Evolutionary conservation across 2,797 vertebrate genomes (phyloP).

Genomic region (Trematomus bernacchii): DNA sequence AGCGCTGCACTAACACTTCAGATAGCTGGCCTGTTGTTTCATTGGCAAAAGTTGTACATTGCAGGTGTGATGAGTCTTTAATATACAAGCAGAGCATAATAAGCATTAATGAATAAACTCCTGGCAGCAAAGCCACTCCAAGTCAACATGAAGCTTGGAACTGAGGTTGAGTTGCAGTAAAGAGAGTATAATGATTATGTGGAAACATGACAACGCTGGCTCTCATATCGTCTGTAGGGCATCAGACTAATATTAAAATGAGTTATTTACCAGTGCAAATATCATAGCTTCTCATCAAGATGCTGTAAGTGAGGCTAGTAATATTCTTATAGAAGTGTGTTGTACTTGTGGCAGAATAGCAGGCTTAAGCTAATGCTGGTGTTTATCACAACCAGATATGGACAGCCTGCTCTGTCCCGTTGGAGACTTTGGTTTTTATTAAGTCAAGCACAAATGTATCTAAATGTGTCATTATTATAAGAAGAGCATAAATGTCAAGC

Average conservation of each 20-base stretch:
- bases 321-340: slow-evolving; percentile 21
- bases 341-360: slow-evolving; percentile 24
- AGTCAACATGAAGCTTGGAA: slow-evolving; percentile 14
- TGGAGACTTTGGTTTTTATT: slow-evolving; percentile 40
- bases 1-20: slow-evolving; percentile 47
- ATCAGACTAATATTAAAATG: slow-evolving; percentile 15
- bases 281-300: slow-evolving; percentile 14
- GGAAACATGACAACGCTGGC: slow-evolving; percentile 15
- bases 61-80: slow-evolving; percentile 16
- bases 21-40: slow-evolving; percentile 29
- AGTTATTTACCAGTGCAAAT: slow-evolving; percentile 20
- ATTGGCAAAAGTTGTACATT: slow-evolving; percentile 27
- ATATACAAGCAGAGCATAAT: slow-evolving; percentile 34
- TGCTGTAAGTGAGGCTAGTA: slow-evolving; percentile 8
- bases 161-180: slow-evolving; percentile 28
- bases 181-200: slow-evolving; percentile 11
- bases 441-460: slow-evolving; percentile 42
- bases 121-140: slow-evolving; percentile 19
- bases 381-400: slow-evolving; percentile 44
- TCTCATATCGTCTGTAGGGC: slow-evolving; percentile 5
- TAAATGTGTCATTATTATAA: slow-evolving; percentile 18
- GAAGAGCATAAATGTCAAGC: slow-evolving; percentile 4
- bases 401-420: slow-evolving; percentile 33
- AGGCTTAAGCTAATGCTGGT: slow-evolving; percentile 50
- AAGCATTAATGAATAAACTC: slow-evolving; percentile 26